phyloP scores from a whole-genome alignment of 2,888 invertebrate species.

The Leptopilina syphax region DNA sequence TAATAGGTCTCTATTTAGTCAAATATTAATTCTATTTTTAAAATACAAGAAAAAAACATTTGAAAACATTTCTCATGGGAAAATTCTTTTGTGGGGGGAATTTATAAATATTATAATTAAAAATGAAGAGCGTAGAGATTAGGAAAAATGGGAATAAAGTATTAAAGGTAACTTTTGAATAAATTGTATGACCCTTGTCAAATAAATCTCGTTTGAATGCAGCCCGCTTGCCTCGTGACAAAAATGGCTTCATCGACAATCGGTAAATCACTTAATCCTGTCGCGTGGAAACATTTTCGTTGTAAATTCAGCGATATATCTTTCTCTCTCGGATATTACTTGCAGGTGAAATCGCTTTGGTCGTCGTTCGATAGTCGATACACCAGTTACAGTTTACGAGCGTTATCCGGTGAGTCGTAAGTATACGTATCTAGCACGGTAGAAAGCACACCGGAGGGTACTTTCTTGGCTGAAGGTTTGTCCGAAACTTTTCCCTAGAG shows the following conservation, averaged over 20 bases:
- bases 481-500: slow-evolving; percentile 43
- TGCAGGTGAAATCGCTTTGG: slow-evolving; percentile 35
- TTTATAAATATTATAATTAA: not conserved
- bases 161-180: not conserved
- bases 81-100: no score
- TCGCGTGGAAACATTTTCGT: slow-evolving; percentile 38
- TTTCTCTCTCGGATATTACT: slow-evolving; percentile 39
- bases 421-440: slow-evolving; percentile 29
- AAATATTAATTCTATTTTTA: no score
- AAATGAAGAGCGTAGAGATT: not conserved
- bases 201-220: slow-evolving; percentile 29
- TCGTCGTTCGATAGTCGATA: slow-evolving; percentile 37
- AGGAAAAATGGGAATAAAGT: slow-evolving; percentile 1
- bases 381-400: slow-evolving; percentile 37
- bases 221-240: slow-evolving; percentile 30
- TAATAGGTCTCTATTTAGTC: no score
- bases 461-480: slow-evolving; percentile 25
- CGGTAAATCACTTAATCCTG: slow-evolving; percentile 38
- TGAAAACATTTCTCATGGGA: no score
- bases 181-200: slow-evolving; percentile 34
- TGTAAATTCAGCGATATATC: slow-evolving; percentile 41
- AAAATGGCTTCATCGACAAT: slow-evolving; percentile 40
- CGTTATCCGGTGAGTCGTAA: slow-evolving; percentile 37
- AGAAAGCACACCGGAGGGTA: slow-evolving; percentile 37
- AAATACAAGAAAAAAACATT: no score